phyloP scores from a whole-genome alignment of 2,888 invertebrate genomes.

The Calliopum simillimum region DNA sequence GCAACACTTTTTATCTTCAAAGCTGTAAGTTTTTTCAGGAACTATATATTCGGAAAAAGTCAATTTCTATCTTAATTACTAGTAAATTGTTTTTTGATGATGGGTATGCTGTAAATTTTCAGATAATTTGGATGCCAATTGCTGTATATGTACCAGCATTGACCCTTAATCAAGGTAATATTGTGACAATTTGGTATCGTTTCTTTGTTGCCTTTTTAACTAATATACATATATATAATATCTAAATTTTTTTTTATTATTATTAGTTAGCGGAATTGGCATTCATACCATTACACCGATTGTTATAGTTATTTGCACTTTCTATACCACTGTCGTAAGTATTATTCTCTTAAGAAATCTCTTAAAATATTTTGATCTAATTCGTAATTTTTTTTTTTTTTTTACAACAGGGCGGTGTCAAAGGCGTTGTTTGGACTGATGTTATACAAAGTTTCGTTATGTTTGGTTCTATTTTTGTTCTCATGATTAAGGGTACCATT shows the following conservation, averaged over 20 bases:
- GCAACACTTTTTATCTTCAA: slow-evolving; percentile 76
- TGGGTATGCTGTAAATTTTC: slow-evolving; percentile 17
- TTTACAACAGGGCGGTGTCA: slow-evolving; percentile 75
- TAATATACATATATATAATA: not conserved
- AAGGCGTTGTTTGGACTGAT: slow-evolving; percentile 86
- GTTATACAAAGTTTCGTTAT: slow-evolving; percentile 81
- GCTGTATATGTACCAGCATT: slow-evolving; percentile 79
- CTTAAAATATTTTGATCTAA: not conserved
- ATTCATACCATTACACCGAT: slow-evolving; percentile 84
- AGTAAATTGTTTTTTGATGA: not conserved
- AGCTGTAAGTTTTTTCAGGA: slow-evolving; percentile 71
- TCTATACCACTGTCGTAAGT: slow-evolving; percentile 90
- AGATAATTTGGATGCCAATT: slow-evolving; percentile 64
- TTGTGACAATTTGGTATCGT: too few species aligned
- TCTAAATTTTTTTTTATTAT: slow-evolving; percentile 57
- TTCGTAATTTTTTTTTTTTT: slow-evolving; percentile 63
- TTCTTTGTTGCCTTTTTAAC: too few species aligned
- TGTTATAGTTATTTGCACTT: slow-evolving; percentile 82
- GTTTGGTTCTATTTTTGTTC: slow-evolving; percentile 78
- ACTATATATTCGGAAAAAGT: not conserved
- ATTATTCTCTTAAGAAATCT: not conserved
- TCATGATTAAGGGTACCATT: slow-evolving; percentile 78
- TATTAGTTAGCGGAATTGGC: slow-evolving; percentile 73
- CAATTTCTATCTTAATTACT: not conserved
- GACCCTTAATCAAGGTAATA: slow-evolving; percentile 80